Evolutionary conservation across 2,888 invertebrate genomes (phyloP).

Genomic region (Erebia palarica): DNA sequence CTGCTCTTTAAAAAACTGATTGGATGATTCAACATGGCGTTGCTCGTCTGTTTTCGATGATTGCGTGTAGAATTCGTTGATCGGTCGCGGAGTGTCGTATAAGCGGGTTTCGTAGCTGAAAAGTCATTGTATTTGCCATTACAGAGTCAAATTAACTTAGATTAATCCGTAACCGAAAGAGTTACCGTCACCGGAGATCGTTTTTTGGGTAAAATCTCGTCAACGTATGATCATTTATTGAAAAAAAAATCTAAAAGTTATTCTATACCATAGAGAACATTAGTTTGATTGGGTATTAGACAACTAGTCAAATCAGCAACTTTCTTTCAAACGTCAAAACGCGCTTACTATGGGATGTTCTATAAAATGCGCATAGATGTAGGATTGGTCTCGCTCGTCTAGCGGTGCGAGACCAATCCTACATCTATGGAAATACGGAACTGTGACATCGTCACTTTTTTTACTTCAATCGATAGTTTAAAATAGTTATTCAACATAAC

Average conservation of each 20-base stretch:
- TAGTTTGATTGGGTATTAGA: too few relatives aligned
- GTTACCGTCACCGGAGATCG: slow-evolving; percentile 57
- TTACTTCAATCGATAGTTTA: too few relatives aligned
- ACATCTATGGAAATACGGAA: too few relatives aligned
- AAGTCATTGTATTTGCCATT: slow-evolving; percentile 52
- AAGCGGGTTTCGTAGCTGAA: slow-evolving; percentile 80
- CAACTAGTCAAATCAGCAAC: too few relatives aligned
- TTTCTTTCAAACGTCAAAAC: too few relatives aligned
- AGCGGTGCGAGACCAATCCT: too few relatives aligned
- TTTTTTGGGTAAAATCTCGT: background rate
- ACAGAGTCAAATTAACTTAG: slow-evolving; percentile 40
- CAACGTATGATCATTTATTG: background rate
- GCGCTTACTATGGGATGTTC: too few relatives aligned
- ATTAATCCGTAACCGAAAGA: slow-evolving; percentile 34
- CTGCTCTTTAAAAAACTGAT: slow-evolving; percentile 62
- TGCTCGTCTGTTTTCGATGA: slow-evolving; percentile 60
- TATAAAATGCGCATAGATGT: too few relatives aligned
- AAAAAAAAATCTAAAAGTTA: background rate
- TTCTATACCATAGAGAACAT: too few relatives aligned
- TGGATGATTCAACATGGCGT: slow-evolving; percentile 54
- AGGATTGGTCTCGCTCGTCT: too few relatives aligned
- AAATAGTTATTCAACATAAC: too few relatives aligned
- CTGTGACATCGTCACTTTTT: too few relatives aligned
- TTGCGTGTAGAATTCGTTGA: slow-evolving; percentile 58
- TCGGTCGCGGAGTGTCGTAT: slow-evolving; percentile 78